phyloP scores from a whole-genome alignment of 1,140 invertebrate genomes.

The Pentalonia nigronervosa region DNA sequence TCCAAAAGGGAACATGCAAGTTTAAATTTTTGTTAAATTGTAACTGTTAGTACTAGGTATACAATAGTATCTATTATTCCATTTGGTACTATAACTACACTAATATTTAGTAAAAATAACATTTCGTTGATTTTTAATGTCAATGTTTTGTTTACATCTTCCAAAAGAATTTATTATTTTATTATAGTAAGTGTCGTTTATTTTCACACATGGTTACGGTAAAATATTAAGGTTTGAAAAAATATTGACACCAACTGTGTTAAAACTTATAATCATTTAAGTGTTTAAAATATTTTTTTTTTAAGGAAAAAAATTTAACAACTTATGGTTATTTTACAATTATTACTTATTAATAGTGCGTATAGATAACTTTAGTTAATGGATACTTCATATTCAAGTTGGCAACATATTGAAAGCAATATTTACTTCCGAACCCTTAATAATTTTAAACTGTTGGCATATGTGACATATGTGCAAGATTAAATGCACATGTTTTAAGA shows the following conservation, averaged over 20 bases:
- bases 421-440: conserved; percentile 14
- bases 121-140: not conserved
- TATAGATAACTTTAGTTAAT: not conserved
- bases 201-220: not conserved
- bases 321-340: not conserved
- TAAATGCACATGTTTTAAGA: conserved; percentile 14
- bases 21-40: not conserved
- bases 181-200: not conserved
- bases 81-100: not conserved
- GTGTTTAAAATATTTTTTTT: not conserved
- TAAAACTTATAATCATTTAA: not conserved
- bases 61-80: not conserved
- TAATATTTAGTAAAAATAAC: not conserved
- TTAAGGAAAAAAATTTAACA: not conserved
- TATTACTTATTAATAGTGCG: not conserved
- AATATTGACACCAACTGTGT: not conserved
- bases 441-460: not conserved
- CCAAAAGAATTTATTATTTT: not conserved
- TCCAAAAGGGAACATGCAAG: not conserved
- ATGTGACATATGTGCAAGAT: conserved; percentile 14
- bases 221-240: conserved; percentile 7
- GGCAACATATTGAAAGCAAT: conserved; percentile 3
- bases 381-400: not conserved
- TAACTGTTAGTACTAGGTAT: not conserved
- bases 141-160: not conserved